Base-by-base conservation (phyloP, 2,113 vertebrate genomes). In the Amphilophus citrinellus region DNA sequence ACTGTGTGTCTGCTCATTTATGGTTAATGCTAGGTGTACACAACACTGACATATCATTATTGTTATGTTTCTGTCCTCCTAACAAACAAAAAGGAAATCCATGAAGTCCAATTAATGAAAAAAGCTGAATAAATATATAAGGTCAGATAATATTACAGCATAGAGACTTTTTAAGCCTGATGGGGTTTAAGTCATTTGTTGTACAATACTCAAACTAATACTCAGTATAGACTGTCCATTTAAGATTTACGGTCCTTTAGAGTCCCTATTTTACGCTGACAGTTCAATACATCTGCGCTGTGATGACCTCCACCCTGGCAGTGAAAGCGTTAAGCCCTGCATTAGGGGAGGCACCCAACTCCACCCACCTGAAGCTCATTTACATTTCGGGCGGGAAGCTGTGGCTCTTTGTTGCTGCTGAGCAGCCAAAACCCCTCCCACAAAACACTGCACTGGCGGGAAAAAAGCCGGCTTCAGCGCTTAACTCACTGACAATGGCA, bases 371-470 rank as follows among this genome's bases (percentile, higher is more conserved):
- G 0, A 1, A 3, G 7, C 1, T 0, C 1, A 91, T 95, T 93
- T 93, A 86, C 94, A 96, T 96, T 95, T 92, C 82, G 73, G 94
- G 94, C 94, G 94, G 92, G 94, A 94, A 95, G 89, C 90, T 39
- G 66, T 80, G 83, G 50, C 73, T 81, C 92, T 95, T 93, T 94
- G 91, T 94, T 94, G 93, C 91, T 82, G 81, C 75, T 88, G 77
- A 87, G 60, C 62, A 44, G 89, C 79, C 79, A 83, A 81, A 85
- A 60, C 87, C 89, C 84, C 93, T 42, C 95, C 93, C 91, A 92
- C 89, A 87, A 93, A 92, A 89, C 82, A 53, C 91, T 8, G 92
- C 93, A 93, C 94, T 94, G 92, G 94, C 91, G 93, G 93, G 94
- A 95, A 95, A 95, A 92, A 92, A 83, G 91, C 86, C 85, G 76